phyloP scores from a whole-genome alignment of 2,113 vertebrate species.

The Meleagris gallopavo region DNA sequence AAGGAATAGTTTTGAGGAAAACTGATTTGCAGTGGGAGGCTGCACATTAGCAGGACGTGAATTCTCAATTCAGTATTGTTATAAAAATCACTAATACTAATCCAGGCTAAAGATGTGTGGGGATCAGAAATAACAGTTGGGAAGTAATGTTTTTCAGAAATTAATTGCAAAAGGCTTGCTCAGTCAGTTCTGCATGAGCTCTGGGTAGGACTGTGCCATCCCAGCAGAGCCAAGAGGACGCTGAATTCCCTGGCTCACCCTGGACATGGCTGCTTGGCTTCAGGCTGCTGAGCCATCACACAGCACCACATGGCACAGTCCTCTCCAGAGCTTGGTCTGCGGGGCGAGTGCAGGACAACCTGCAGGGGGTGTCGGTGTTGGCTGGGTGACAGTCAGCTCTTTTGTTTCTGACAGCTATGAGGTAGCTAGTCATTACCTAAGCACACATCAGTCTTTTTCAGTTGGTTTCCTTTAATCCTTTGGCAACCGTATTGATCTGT shows the following conservation, averaged over 20 bases:
- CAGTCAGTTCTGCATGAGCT: neutral
- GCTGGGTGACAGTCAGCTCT: neutral
- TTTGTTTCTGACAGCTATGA: neutral
- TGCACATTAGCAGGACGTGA: neutral
- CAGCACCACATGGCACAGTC: neutral
- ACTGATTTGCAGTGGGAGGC: neutral
- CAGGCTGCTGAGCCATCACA: neutral
- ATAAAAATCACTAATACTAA: neutral
- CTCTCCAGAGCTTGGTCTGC: neutral
- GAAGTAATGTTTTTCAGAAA: neutral
- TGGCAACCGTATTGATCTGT: neutral
- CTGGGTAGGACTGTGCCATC: neutral
- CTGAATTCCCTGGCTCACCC: neutral
- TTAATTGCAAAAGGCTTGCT: accelerated
- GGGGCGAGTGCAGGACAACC: neutral
- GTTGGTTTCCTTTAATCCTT: neutral
- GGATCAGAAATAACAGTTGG: neutral
- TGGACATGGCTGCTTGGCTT: neutral
- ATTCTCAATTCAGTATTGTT: neutral
- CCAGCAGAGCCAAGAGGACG: neutral
- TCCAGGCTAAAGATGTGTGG: neutral
- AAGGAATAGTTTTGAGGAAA: neutral
- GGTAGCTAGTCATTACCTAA: neutral
- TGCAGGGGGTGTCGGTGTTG: neutral
- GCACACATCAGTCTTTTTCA: neutral